Conservation (phyloP, 2,888 invertebrate genomes). For the Neoascia interrupta region DNA sequence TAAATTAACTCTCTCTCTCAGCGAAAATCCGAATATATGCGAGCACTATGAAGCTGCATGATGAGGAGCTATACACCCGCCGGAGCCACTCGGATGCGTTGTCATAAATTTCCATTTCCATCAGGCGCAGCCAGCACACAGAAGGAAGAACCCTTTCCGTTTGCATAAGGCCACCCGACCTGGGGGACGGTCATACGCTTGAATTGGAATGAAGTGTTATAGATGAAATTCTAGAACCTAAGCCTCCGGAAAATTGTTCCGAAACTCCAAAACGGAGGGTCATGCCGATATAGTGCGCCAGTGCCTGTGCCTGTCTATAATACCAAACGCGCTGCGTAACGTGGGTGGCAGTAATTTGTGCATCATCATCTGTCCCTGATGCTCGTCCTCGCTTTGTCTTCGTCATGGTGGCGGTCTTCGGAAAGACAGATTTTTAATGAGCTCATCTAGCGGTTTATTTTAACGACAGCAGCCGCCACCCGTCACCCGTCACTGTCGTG, state of each 20-base stretch:
- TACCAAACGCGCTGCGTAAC: slow-evolving; percentile 2
- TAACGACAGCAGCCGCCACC: slow-evolving; percentile 60
- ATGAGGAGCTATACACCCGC: not conserved
- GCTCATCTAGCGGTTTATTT: slow-evolving; percentile 68
- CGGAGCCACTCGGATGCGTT: slow-evolving; percentile 52
- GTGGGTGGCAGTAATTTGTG: slow-evolving; percentile 67
- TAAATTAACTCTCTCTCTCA: slow-evolving; percentile 48
- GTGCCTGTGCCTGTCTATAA: not conserved
- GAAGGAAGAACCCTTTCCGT: slow-evolving; percentile 38
- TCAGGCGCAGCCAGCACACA: not conserved
- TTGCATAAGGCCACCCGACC: not conserved
- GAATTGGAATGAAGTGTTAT: slow-evolving; percentile 64
- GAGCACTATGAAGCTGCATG: too few species aligned
- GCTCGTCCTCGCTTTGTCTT: slow-evolving; percentile 10
- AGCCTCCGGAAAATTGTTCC: slow-evolving; percentile 66
- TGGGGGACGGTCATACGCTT: slow-evolving; percentile 27
- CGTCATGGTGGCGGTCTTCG: slow-evolving; percentile 53
- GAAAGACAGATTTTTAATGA: slow-evolving; percentile 69
- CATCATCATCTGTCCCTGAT: slow-evolving; percentile 64
- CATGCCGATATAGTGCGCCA: too few species aligned
- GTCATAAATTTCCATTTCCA: slow-evolving; percentile 62
- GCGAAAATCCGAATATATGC: slow-evolving; percentile 32
- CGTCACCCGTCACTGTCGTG: too few species aligned
- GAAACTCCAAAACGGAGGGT: slow-evolving; percentile 17
- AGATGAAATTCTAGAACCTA: slow-evolving; percentile 62